Evolutionary conservation across 2,797 vertebrate species (phyloP), one percentile per base, ranked within the genome.

Genomic region (Lateolabrax maculatus): DNA sequence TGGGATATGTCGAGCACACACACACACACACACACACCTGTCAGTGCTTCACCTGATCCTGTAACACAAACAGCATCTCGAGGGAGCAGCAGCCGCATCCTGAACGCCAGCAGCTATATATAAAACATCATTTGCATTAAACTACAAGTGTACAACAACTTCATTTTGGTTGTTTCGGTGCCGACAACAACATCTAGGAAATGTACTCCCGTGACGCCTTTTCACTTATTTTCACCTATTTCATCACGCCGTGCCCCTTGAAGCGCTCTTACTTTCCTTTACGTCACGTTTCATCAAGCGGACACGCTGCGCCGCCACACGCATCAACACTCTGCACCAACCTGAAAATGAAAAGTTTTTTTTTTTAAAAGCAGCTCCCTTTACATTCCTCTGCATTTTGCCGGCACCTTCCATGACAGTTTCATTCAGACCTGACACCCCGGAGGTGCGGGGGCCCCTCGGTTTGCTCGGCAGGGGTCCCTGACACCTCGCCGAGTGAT

Each of bases 21-120:
- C 57, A 44, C 23, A 77, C 55, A 51, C 41, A 51, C 44, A 43
- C 13, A 80, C 81, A 84, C 76, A 75, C 72, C 82, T 85, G 79
- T 83, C 83, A 85, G 63, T 19, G 48, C 56, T 46, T 85, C 69
- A 81, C 84, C 86, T 85, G 78, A 84, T 84, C 80, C 73, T 69
- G 60, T 34, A 66, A 71, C 41, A 64, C 63, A 73, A 84, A 36
- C 56, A 61, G 56, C 55, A 16, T 85, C 87, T 81, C 78, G 0
- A n/a, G 73, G 82, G 84, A 87, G 73, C 69, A 37, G 77, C 77
- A 73, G 75, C 49, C 55, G 41, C 5, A 13, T 75, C 81, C 66
- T 39, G 61, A 77, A 61, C 19, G 65, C 57, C 79, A 64, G 77
- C 78, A 58, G 78, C 75, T 81, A 81, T 80, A 71, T 82, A 76